Base-by-base conservation (phyloP, 2,888 invertebrate genomes). In the Chelonus formosanus region DNA sequence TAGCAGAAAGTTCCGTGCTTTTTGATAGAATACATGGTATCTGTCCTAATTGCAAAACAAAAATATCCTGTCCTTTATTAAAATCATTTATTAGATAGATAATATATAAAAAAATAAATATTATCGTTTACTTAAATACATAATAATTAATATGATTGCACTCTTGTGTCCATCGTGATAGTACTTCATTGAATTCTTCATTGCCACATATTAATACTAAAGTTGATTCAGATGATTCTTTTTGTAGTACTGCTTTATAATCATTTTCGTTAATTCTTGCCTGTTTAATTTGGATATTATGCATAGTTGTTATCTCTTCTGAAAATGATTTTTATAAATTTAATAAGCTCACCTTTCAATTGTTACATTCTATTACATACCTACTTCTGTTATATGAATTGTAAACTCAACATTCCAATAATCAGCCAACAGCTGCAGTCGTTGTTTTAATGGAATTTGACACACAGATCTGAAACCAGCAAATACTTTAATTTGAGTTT, bases 331-430 rank as follows among this genome's bases (percentile, higher is more conserved):
- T 20, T 54, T 3, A 3, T 47, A 31, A 34, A 20, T 43, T 47
- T 44, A 43, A 31, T 32, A 10, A n/a, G 4, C 8, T 6, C 3
- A 20, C 48, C 2, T 40, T 5, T 7, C 7, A 53, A 20, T 20
- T 48, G 52, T 58, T 7, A 68, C 61, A n/a, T 68, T 67, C 70
- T 32, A 47, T 53, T 52, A 34, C 66, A 58, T 65, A 76, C 75
- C 71, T 69, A 73, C 63, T 64, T 76, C 70, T 31, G 81, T 78
- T 64, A 83, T 67, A 53, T 75, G 73, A 45, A 83, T 63, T 35
- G 77, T 79, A 63, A 81, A 82, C 35, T 75, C 73, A 43, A 81
- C 79, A 67, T 83, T 83, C 83, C 83, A 84, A 67, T 77, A 84
- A 72, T 80, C 78, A 20, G 77, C 61, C 59, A 84, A 72, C 43